These are phyloP conservation scores for Acipenser oxyrinchus DNA, from an alignment of 2,797 vertebrate species.

Conservation along the genomic window DNA sequence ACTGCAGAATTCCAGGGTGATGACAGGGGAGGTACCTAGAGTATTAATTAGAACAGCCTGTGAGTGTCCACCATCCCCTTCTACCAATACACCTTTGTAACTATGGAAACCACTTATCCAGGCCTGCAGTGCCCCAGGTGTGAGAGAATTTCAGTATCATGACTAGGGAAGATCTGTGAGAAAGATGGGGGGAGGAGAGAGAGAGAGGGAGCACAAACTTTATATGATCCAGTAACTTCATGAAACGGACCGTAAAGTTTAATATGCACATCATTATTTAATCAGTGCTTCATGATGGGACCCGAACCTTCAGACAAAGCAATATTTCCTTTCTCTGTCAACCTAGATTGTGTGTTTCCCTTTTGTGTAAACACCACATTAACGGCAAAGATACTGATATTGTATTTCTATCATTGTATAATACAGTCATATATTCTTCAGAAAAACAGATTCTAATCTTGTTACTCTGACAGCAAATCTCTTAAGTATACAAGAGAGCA, in stretches of 20 bases:
- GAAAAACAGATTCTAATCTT: slow-evolving; percentile 62
- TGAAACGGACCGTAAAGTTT: slow-evolving; percentile 61
- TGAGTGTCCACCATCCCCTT: slow-evolving; percentile 29
- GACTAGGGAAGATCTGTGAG: slow-evolving; percentile 41
- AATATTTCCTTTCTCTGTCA: slow-evolving; percentile 36
- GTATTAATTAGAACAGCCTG: slow-evolving; percentile 28
- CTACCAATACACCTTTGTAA: slow-evolving; percentile 56
- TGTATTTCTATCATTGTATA: slow-evolving; percentile 42
- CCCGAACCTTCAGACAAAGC: slow-evolving; percentile 34
- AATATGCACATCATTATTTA: slow-evolving; percentile 61
- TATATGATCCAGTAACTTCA: slow-evolving; percentile 56
- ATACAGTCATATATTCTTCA: slow-evolving; percentile 55
- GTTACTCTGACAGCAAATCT: slow-evolving; percentile 56
- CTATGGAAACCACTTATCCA: slow-evolving; percentile 62
- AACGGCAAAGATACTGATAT: slow-evolving; percentile 30
- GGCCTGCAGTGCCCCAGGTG: slow-evolving; percentile 43
- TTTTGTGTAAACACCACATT: not conserved
- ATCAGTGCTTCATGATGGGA: slow-evolving; percentile 63
- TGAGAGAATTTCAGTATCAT: slow-evolving; percentile 40
- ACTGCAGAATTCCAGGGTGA: slow-evolving; percentile 25
- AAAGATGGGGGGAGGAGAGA: slow-evolving; percentile 31
- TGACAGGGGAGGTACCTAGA: slow-evolving; percentile 25
- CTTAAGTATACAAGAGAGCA: slow-evolving; percentile 59
- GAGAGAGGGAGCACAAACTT: slow-evolving; percentile 50
- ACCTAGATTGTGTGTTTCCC: slow-evolving; percentile 34